Conservation (phyloP, 2,113 vertebrate species). For the Hassar affinis region DNA sequence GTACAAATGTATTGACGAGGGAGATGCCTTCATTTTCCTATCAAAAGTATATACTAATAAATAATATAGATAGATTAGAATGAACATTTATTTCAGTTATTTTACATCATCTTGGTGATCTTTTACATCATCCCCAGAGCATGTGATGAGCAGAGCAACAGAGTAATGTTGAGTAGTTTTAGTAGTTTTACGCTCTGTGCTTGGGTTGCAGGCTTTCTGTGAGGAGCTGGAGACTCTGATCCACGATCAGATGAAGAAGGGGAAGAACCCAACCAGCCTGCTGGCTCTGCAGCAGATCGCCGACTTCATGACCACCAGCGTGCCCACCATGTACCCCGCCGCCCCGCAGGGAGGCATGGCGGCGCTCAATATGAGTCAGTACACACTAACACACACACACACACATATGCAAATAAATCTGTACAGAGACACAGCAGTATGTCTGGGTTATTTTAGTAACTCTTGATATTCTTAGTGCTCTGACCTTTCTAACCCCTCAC, state of each 20-base stretch:
- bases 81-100: too few relatives aligned
- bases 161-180: too few relatives aligned
- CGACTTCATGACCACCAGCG: constrained; percentile 93
- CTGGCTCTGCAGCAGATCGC: constrained; percentile 97
- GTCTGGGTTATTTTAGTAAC: neutral
- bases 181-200: neutral
- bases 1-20: too few relatives aligned
- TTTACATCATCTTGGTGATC: too few relatives aligned
- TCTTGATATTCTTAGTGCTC: neutral
- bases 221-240: constrained; percentile 98
- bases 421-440: neutral
- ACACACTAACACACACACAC: neutral
- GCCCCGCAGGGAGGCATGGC: constrained; percentile 96
- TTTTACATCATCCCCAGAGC: too few relatives aligned
- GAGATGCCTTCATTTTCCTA: too few relatives aligned
- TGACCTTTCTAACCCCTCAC: neutral
- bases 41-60: too few relatives aligned
- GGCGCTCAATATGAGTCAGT: constrained; percentile 93
- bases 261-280: constrained; percentile 93
- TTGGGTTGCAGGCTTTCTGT: constrained; percentile 84
- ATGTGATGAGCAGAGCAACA: too few relatives aligned
- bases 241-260: constrained; percentile 96
- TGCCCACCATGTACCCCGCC: constrained; percentile 91
- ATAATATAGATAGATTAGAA: too few relatives aligned
- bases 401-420: neutral